A percentile compares a stretch with the other conserved stretches of the same genome.
Evolutionary conservation across 2,113 vertebrate species (phyloP).

Genomic region (Perca flavescens): DNA sequence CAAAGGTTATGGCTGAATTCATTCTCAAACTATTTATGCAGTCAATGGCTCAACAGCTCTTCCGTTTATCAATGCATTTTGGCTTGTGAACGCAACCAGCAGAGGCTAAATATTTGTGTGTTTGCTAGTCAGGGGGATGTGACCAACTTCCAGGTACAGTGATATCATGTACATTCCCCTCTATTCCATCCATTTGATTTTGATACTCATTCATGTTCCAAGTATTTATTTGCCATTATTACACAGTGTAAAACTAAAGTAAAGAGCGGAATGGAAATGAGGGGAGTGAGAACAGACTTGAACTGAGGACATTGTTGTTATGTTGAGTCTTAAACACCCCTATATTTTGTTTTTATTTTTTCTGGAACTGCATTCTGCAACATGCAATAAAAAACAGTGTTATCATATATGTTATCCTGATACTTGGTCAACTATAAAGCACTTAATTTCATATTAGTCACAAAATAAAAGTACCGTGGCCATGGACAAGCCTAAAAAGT

Average conservation of each 20-base stretch:
- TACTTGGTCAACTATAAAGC: neutral
- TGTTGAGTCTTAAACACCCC: neutral
- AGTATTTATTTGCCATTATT: neutral
- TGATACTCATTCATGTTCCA: neutral
- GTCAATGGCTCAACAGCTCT: neutral
- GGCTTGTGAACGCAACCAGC: neutral
- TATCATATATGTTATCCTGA: neutral
- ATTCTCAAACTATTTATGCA: neutral
- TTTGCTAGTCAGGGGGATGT: neutral
- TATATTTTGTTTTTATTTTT: neutral
- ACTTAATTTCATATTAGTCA: neutral
- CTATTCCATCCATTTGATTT: neutral
- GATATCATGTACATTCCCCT: neutral
- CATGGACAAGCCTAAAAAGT: neutral
- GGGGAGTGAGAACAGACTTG: neutral
- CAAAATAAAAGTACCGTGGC: neutral
- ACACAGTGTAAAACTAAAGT: neutral
- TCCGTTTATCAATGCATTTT: neutral
- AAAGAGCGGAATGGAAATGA: neutral
- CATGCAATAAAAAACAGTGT: neutral
- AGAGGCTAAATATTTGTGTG: neutral
- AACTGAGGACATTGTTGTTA: neutral
- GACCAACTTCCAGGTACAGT: neutral
- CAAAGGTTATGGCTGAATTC: neutral
- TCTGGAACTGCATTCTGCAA: neutral